phyloP scores from a whole-genome alignment of 2,888 invertebrate genomes.

The Ormia ochracea region DNA sequence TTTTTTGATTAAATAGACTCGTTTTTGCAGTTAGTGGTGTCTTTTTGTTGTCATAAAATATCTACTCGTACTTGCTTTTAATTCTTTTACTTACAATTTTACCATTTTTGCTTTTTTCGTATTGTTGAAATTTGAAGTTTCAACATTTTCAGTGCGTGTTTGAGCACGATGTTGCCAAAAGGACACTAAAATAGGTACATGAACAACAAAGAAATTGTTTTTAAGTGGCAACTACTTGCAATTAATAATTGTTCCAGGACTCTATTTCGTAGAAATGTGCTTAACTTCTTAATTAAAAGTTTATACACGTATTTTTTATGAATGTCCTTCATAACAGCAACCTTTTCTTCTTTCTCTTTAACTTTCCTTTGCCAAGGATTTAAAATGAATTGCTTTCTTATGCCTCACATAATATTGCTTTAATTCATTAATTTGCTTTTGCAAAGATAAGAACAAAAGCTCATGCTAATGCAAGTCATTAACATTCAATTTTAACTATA shows the following conservation, averaged over 20 bases:
- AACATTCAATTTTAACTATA: slow-evolving; percentile 15
- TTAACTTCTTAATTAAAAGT: too few relatives aligned
- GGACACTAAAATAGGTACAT: background rate
- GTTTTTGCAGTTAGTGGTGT: background rate
- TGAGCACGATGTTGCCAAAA: background rate
- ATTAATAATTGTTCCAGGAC: too few relatives aligned
- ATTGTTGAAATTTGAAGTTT: background rate
- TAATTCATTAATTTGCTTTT: background rate
- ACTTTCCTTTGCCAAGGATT: too few relatives aligned
- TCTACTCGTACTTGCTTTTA: background rate
- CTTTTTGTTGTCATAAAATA: background rate
- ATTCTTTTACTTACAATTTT: background rate
- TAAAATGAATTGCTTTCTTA: background rate
- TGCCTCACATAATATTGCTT: background rate
- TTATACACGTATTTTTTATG: too few relatives aligned
- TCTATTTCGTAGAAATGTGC: too few relatives aligned
- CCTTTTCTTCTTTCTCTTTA: too few relatives aligned
- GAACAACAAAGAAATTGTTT: background rate
- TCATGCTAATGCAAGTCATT: background rate
- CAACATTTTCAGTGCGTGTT: background rate
- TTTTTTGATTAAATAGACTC: too few relatives aligned
- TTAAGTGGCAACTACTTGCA: background rate
- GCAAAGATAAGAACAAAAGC: background rate
- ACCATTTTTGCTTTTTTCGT: background rate
- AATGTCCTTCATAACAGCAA: too few relatives aligned